A percentile compares a stretch with the other conserved stretches of the same genome.
Evolutionary conservation across 2,797 vertebrate species (phyloP).

Genomic region (Adelosebastes latens): DNA sequence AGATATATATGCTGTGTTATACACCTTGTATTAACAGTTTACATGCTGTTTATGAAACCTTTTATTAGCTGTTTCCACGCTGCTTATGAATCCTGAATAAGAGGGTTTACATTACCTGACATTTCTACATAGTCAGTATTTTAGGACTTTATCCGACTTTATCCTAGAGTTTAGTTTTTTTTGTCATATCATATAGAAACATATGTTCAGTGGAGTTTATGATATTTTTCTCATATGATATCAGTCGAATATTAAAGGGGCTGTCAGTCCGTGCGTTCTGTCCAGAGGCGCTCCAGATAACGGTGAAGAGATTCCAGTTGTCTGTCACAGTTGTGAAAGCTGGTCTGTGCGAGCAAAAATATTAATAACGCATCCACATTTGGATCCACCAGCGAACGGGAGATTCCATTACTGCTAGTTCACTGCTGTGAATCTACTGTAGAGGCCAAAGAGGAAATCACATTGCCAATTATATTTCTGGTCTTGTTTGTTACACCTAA

Average conservation of each 20-base stretch:
- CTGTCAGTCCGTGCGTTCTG: conserved; percentile 20
- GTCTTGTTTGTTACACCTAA: not conserved
- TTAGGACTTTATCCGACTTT: not conserved
- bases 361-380: not conserved
- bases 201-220: not conserved
- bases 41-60: too few relatives aligned
- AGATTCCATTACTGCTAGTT: not conserved
- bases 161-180: not conserved
- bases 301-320: conserved; percentile 14
- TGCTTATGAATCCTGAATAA: not conserved
- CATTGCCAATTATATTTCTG: not conserved
- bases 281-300: conserved; percentile 31
- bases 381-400: not conserved
- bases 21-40: not conserved
- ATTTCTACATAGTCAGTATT: not conserved
- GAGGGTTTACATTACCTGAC: too few relatives aligned
- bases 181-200: not conserved
- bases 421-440: not conserved
- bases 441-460: not conserved
- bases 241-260: conserved; percentile 29
- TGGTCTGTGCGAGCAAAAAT: not conserved
- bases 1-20: not conserved
- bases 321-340: conserved; percentile 24
- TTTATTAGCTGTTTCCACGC: too few relatives aligned
- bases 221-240: conserved; percentile 15